Evolutionary conservation across 2,888 invertebrate genomes (phyloP), one percentile per base, ranked within the genome.

Genomic region (Plemyria rubiginata): DNA sequence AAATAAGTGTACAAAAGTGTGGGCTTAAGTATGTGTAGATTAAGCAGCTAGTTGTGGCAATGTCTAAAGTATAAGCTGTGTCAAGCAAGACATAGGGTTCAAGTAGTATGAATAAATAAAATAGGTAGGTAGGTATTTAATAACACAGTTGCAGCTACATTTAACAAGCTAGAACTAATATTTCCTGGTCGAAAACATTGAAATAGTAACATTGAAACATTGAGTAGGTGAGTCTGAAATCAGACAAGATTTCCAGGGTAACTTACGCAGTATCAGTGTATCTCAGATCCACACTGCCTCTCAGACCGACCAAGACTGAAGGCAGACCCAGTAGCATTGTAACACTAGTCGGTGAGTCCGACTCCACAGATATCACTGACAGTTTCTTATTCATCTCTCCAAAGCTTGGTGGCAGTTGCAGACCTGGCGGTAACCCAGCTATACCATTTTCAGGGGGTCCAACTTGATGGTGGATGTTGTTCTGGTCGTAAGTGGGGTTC

Each of bases 291-390:
- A 98, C 97, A 68, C 97, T 95, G 60, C 98, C 98, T 75, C 97
- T 96, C 49, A 98, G 92, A 32, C 98, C 98, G 8, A 98, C 97
- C 70, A 97, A 94, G 1, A 97, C 94, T 16, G 95, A 93, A 0
- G 98, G 97, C 9, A 98, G 95, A 4, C 96, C 96, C 81, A 98
- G 97, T 11, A 97, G 94, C 79, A 98, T 94, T 68, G 96, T 95
- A 8, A 98, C 95, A 36, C 96, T 96, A 16, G 95, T 95, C 0
- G 96, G 95, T 71, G 97, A 96, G 61, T 98, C 93, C 2, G 97
- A 95, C 82, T 96, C 96, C 70, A 97, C 80, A 0, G 94, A 93
- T 43, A 94, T 87, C 0, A 95, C 94, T 40, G 93, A 85, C 57
- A 95, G 80, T 60, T 92, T 93, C 72, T 84, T 92, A 68, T 84